Evolutionary conservation across 2,113 vertebrate species (phyloP).

Genomic region (Formicarius rufipectus): DNA sequence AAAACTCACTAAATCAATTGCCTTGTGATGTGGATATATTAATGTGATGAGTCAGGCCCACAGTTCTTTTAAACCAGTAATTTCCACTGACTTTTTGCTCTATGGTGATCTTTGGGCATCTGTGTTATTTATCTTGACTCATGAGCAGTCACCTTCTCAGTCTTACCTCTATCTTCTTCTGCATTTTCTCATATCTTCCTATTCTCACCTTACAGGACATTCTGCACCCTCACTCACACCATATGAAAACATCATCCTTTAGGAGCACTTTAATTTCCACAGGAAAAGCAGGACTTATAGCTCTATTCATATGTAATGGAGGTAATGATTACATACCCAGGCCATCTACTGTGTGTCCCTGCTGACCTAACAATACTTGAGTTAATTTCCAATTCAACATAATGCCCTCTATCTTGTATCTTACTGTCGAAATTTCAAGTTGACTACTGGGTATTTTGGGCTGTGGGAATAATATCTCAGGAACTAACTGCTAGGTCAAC

Average conservation of each 20-base stretch:
- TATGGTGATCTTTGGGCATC: not conserved
- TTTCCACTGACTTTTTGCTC: not conserved
- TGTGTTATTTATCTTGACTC: not conserved
- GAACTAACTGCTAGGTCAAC: not conserved
- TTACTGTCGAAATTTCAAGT: not conserved
- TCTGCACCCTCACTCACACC: not conserved
- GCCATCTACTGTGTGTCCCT: not conserved
- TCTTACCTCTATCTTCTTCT: not conserved
- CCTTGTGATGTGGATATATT: not conserved
- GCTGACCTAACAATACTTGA: not conserved
- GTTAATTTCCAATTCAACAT: not conserved
- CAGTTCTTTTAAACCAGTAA: not conserved
- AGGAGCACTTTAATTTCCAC: not conserved
- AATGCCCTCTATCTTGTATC: not conserved
- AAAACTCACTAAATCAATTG: not conserved
- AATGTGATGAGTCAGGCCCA: not conserved
- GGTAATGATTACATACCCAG: not conserved
- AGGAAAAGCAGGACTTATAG: not conserved
- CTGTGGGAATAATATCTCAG: not conserved
- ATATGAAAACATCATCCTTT: not conserved
- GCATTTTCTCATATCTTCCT: not conserved
- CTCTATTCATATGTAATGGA: not conserved
- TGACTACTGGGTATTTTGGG: not conserved
- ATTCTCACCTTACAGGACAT: not conserved
- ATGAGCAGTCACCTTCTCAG: not conserved